These are phyloP conservation scores for Desmodus rotundus DNA, from an alignment of 2,113 vertebrate species.

Conservation along the genomic window DNA sequence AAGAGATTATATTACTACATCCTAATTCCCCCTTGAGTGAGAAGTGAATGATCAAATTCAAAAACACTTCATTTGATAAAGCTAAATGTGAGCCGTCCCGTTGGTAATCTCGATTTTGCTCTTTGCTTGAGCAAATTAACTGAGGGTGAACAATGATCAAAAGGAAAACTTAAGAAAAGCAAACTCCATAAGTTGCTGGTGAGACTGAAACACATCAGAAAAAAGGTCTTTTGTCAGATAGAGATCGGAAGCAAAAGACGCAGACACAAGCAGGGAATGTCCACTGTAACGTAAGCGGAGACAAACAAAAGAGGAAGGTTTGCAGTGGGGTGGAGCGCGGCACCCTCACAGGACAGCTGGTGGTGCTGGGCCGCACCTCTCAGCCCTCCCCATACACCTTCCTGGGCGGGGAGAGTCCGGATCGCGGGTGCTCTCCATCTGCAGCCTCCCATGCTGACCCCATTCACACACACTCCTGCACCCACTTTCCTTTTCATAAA, in stretches of 20 bases:
- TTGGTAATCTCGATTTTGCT: constrained; percentile 34
- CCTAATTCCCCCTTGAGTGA: constrained; percentile 49
- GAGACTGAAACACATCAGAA: constrained; percentile 36
- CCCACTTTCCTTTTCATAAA: background rate
- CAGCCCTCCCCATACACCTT: background rate
- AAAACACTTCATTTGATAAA: constrained; percentile 50
- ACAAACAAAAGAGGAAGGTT: too few relatives aligned
- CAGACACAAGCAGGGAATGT: background rate
- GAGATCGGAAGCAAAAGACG: constrained; percentile 50
- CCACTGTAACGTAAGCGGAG: constrained; percentile 31
- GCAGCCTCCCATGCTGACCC: background rate
- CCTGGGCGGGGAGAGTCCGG: background rate
- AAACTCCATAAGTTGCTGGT: constrained; percentile 40
- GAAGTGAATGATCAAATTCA: constrained; percentile 59
- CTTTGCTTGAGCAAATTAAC: constrained; percentile 56
- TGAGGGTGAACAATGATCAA: constrained; percentile 61
- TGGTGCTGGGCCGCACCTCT: background rate
- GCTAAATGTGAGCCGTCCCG: constrained; percentile 13
- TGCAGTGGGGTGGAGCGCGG: background rate
- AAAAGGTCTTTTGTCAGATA: constrained; percentile 3
- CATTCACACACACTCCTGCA: background rate
- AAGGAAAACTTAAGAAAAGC: constrained; percentile 47
- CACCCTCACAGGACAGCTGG: background rate
- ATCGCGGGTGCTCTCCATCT: background rate
- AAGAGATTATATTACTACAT: constrained; percentile 28